These are phyloP conservation scores for Dunckerocampus dactyliophorus DNA, from an alignment of 2,113 vertebrate species.

Conservation along the genomic window DNA sequence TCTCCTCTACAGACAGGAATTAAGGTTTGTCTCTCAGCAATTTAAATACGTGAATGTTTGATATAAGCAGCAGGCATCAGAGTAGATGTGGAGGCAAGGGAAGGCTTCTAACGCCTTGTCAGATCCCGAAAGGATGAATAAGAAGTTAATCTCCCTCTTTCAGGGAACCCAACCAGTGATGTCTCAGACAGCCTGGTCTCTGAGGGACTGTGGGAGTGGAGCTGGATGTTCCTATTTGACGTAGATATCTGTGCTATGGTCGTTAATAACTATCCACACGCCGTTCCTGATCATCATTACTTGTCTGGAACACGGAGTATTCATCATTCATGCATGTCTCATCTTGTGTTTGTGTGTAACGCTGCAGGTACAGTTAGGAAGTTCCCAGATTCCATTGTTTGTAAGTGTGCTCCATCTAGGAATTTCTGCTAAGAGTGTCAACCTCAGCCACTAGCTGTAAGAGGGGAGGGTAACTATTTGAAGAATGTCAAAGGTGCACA, in stretches of 20 bases:
- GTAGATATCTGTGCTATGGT: neutral
- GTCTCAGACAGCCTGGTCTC: constrained; percentile 48
- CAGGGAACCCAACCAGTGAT: constrained; percentile 54
- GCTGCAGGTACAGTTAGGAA: no score
- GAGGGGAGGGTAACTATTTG: constrained; percentile 26
- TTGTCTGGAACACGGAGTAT: constrained; percentile 22
- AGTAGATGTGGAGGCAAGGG: constrained; percentile 37
- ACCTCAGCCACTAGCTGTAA: neutral
- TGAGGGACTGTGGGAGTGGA: constrained; percentile 24
- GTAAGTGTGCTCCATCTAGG: constrained; percentile 14
- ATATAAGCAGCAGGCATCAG: constrained; percentile 37
- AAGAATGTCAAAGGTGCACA: constrained; percentile 46
- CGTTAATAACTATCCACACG: neutral
- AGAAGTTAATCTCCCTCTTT: constrained; percentile 64
- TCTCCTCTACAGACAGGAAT: constrained; percentile 26
- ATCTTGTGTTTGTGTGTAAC: constrained; percentile 11
- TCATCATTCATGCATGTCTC: neutral
- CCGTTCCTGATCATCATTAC: constrained; percentile 3
- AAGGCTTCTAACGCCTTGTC: constrained; percentile 46
- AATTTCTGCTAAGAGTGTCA: constrained; percentile 15
- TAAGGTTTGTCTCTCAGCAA: constrained; percentile 38
- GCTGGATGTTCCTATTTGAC: constrained; percentile 4
- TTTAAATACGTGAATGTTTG: constrained; percentile 50
- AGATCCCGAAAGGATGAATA: constrained; percentile 62
- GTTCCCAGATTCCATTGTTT: constrained; percentile 25